Base-by-base conservation (phyloP, 2,797 vertebrate genomes). In the Hyperoplus lanceolatus region DNA sequence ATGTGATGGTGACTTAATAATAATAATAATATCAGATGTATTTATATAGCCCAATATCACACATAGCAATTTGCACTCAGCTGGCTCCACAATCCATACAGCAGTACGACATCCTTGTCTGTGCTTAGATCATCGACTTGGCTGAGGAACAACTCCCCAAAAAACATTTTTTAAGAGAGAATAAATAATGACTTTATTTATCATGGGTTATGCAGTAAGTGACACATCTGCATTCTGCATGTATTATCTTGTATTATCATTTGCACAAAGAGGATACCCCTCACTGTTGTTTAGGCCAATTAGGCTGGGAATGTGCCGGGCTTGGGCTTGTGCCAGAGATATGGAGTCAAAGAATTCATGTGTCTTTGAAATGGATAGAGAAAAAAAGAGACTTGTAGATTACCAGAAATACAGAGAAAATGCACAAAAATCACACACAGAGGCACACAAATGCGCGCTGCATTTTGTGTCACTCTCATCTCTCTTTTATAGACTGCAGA, bases 211-310 rank as follows among this genome's bases (percentile, higher is more conserved):
- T 51, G 29, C 29, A 38, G 18, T 21, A 21, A 67, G 39, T n/a
- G 8, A 18, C 48, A 12, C 14, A 63, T 81, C 4, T 80, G 56
- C 7, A 48, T 61, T 81, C 4, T 80, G 56, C 7, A 48, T 61
- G 48, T 48, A 42, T 46, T 21, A 13, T 39, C 65, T 48, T 71
- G 14, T n/a, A n/a, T n/a, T n/a, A 79, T 87, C 82, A 85, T 90
- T 87, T 87, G 70, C 75, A 77, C 87, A 87, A 77, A 87, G 80
- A 82, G 89, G 83, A 80, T 75, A 82, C 87, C 81, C 74, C 87
- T 88, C 38, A 41, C 86, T 91, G 88, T 91, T 88, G 83, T 89
- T 92, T 87, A 67, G 83, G 80, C 90, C 90, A 94, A 92, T 94
- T 94, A 93, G 79, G 70, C 81, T 87, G 42, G 61, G 90, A 92